A percentile compares a stretch with the other conserved stretches of the same genome.
Conservation (phyloP, 2,797 vertebrate genomes). For the Artibeus jamaicensis region DNA sequence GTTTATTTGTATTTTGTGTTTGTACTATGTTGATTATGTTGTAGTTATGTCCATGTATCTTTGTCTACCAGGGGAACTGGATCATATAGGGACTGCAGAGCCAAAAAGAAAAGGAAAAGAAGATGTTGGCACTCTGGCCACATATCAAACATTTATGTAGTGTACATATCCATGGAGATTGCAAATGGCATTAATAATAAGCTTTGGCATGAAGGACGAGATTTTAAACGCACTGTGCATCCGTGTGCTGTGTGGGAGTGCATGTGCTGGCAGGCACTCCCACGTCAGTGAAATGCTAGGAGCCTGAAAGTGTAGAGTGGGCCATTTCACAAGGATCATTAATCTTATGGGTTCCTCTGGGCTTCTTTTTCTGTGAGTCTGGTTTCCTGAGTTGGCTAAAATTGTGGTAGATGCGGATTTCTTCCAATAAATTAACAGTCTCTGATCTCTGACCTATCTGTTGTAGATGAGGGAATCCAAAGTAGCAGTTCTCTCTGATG, state of each 20-base stretch:
- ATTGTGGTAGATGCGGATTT: not conserved
- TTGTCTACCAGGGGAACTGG: not conserved
- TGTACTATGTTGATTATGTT: not conserved
- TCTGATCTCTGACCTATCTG: not conserved
- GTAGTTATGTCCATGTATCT: not conserved
- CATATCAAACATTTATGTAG: not conserved
- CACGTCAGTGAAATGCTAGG: not conserved
- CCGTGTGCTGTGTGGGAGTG: not conserved
- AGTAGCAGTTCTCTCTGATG: not conserved
- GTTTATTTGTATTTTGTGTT: not conserved
- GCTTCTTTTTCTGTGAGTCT: not conserved
- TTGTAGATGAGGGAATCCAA: not conserved
- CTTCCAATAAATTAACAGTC: not conserved
- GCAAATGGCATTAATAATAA: conserved; percentile 27
- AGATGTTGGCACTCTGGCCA: not conserved
- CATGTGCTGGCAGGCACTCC: not conserved
- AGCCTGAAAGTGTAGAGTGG: not conserved
- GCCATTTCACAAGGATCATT: conserved; percentile 42
- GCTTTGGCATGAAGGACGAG: not conserved
- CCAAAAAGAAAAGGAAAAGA: not conserved
- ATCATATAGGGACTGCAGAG: not conserved
- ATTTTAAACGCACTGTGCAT: not conserved
- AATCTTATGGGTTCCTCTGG: not conserved
- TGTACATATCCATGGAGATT: not conserved
- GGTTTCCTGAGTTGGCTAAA: conserved; percentile 1